Percentiles rank a stretch among this genome's conserved stretches.
Evolutionary conservation across 2,888 invertebrate genomes (phyloP).

Genomic region (Galerucella nymphaeae): DNA sequence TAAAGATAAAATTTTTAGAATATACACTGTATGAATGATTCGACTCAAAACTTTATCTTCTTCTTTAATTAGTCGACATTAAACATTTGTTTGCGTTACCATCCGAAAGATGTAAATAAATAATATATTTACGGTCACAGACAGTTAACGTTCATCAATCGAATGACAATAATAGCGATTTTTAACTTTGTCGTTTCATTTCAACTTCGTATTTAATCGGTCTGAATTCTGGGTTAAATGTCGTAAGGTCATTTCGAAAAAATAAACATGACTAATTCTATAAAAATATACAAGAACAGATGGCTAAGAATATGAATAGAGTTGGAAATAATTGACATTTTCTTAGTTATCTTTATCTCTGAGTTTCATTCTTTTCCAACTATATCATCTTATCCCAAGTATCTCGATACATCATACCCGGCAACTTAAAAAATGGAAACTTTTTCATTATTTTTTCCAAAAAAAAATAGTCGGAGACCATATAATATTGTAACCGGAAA

Average conservation of each 20-base stretch:
- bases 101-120: constrained; percentile 5
- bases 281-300: background rate
- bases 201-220: background rate
- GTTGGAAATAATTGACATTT: too few species aligned
- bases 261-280: background rate
- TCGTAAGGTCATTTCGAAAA: background rate
- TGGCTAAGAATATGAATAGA: background rate
- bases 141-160: constrained; percentile 6
- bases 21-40: background rate
- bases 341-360: too few species aligned
- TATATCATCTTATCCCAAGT: background rate
- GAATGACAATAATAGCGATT: constrained; percentile 11
- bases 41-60: background rate
- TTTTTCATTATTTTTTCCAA: background rate
- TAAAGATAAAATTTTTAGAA: background rate
- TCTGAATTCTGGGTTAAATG: constrained; percentile 8
- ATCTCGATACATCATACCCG: background rate
- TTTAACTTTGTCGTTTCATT: constrained; percentile 4
- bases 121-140: constrained; percentile 5
- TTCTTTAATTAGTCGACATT: background rate
- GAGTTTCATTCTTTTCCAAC: too few species aligned
- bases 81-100: constrained; percentile 10
- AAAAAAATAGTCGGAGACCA: constrained; percentile 15
- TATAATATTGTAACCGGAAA: constrained; percentile 33
- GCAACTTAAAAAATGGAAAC: background rate